Base-by-base conservation (phyloP, 1,140 invertebrate species). In the Magallana gigas region DNA sequence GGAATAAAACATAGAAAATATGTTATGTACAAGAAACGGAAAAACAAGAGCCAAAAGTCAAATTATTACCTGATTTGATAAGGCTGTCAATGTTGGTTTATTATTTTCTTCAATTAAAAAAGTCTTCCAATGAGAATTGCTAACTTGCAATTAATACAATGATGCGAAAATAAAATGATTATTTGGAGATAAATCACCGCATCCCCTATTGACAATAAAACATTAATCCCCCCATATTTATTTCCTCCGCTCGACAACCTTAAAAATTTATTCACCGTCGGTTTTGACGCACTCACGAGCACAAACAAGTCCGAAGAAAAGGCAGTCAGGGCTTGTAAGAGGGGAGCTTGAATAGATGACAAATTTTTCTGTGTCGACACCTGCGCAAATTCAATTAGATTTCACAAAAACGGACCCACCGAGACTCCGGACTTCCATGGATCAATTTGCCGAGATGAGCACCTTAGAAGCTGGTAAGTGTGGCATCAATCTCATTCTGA, bases 131-230 rank as follows among this genome's bases (percentile, higher is more conserved):
- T 76, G 68, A 76, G 36, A 23, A 12, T 29, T 11, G 23, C 68
- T 12, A 76, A 76, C 12, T 2, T 11, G 68, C 68, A 76, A 76
- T 76, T 76, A 76, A 76, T 76, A 76, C 68, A 76, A 36, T 36
- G 68, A 29, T 29, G 68, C 23, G 68, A 76, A 76, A 76, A 76
- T 76, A 36, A 62, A 76, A 76, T 76, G 36, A 76, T 76, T 76
- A 76, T 76, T 76, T 76, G 29, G 36, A 36, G 23, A 76, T 76
- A 76, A 76, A 76, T 76, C 68, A 76, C 23, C 68, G 68, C 68
- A 76, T 76, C 68, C 68, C 68, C 68, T 76, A 76, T 76, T 76
- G 68, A 11, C 68, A 76, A 76, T 76, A 76, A 76, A 76, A 76
- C 23, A 29, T 76, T 76, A 76, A 76, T 76, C 68, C 68, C 68